Base-by-base conservation (phyloP, 2,888 invertebrate genomes). In the Lydus trimaculatus region DNA sequence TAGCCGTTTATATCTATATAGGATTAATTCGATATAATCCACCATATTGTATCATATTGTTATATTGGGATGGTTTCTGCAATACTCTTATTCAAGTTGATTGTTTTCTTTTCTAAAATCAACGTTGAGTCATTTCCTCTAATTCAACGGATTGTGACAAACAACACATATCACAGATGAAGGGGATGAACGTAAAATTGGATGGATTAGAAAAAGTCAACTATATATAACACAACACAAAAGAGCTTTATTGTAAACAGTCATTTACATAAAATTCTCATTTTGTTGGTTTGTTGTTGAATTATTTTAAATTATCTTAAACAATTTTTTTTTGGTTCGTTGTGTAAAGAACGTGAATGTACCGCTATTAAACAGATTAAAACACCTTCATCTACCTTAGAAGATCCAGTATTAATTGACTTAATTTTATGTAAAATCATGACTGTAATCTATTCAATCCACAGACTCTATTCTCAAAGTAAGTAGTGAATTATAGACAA, bases 1-100 rank as follows among this genome's bases (percentile, higher is more conserved):
- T 48, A 9, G 20, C 48, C 48, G n/a, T 43, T 43, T 17, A 13
- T n/a, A 48, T 48, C 17, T 20, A 48, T 20, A 48, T 48, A 20
- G 20, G 20, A 48, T 48, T 48, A 48, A 48, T 48, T 11, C 48
- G 48, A 48, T 48, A 48, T 48, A 48, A 48, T 48, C 48, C 48
- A 13, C 43, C n/a, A 3, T 48, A 20, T 48, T 17, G 17, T n/a
- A n/a, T n/a, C n/a, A n/a, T n/a, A n/a, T n/a, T n/a, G n/a, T n/a
- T n/a, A n/a, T n/a, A n/a, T n/a, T n/a, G n/a, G n/a, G n/a, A n/a
- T n/a, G n/a, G n/a, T n/a, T n/a, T n/a, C n/a, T n/a, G n/a, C n/a
- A n/a, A n/a, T n/a, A n/a, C n/a, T n/a, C n/a, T n/a, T n/a, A 33
- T 11, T 33, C 8, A 28, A 28, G 36, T 36, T 36, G 13, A 13